Evolutionary conservation across 1,140 invertebrate genomes (phyloP), one percentile per base, ranked within the genome.

Genomic region (Chrysoperla carnea): DNA sequence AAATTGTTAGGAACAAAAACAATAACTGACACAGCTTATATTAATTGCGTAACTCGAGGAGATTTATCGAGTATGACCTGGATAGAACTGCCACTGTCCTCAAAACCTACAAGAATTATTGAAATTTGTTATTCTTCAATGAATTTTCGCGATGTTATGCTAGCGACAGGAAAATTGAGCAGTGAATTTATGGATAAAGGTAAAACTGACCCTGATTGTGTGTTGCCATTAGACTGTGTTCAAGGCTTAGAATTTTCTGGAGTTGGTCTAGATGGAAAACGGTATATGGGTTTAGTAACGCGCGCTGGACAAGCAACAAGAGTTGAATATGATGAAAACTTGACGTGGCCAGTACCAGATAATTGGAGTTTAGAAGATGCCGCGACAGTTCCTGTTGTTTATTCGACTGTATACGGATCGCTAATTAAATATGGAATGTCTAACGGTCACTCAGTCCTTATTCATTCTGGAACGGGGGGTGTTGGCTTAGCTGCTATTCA

Each of bases 71-170:
- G 17, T 23, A 23, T 23, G 17, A 23, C 2, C 17, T 23, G 17
- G 17, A 23, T 23, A 23, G 17, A 23, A 60, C 79, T 74, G 41
- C 66, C 17, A 23, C 17, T 23, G 17, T 3, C 17, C 17, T 2
- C 17, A 23, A 23, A 23, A 5, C 17, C 17, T 3, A 23, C 2
- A 23, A 23, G 17, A 23, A 23, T 23, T 23, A 23, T 23, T 23
- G 17, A 23, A 23, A 62, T 78, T 6, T 69, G 75, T 28, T 84
- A 78, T 50, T 56, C 78, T 0, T 65, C 81, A 0, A 48, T 85
- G 1, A 87, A 86, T 54, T 85, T 85, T 64, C 70, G 75, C 50
- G 83, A 87, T 58, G 56, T 87, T 0, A 85, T 87, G 82, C 64
- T 78, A 0, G 74, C 80, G 0, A 80, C 76, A 4, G 83, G 80